Percentiles rank a stretch among this genome's conserved stretches.
These are phyloP conservation scores for Melanophora roralis DNA, from an alignment of 2,888 invertebrate genomes.

Conservation along the genomic window DNA sequence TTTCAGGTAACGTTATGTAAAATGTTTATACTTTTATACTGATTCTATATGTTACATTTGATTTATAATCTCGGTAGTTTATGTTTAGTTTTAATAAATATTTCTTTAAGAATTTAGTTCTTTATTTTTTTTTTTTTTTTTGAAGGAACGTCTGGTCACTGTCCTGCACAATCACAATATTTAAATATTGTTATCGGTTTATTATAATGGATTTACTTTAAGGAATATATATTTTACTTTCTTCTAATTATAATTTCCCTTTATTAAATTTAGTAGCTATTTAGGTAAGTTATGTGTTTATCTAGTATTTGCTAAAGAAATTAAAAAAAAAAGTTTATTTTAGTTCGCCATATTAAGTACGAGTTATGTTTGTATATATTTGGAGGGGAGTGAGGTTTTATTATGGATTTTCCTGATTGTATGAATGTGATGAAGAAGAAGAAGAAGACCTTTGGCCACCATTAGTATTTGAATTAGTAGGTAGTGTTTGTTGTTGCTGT, in stretches of 20 bases:
- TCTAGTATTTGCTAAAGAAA: too few relatives aligned
- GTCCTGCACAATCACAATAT: neutral
- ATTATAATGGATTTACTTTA: neutral
- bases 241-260: slow-evolving; percentile 11
- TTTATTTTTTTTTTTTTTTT: slow-evolving; percentile 29
- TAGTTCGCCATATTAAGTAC: slow-evolving; percentile 38
- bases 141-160: slow-evolving; percentile 58
- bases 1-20: too few relatives aligned
- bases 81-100: slow-evolving; percentile 50
- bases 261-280: too few relatives aligned
- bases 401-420: slow-evolving; percentile 51
- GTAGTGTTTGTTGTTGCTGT: neutral
- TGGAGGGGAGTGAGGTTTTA: neutral
- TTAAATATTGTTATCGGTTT: too few relatives aligned
- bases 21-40: slow-evolving; percentile 19
- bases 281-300: too few relatives aligned
- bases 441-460: slow-evolving; percentile 44
- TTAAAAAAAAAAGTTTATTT: slow-evolving; percentile 24
- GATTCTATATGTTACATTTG: slow-evolving; percentile 18
- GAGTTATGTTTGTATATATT: slow-evolving; percentile 1
- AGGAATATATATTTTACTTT: slow-evolving; percentile 50
- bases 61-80: slow-evolving; percentile 49
- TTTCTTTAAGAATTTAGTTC: neutral
- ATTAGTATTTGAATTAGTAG: neutral
- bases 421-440: slow-evolving; percentile 13